Evolutionary conservation across 2,113 vertebrate genomes (phyloP), one percentile per base, ranked within the genome.

Genomic region (Balaenoptera acutorostrata): DNA sequence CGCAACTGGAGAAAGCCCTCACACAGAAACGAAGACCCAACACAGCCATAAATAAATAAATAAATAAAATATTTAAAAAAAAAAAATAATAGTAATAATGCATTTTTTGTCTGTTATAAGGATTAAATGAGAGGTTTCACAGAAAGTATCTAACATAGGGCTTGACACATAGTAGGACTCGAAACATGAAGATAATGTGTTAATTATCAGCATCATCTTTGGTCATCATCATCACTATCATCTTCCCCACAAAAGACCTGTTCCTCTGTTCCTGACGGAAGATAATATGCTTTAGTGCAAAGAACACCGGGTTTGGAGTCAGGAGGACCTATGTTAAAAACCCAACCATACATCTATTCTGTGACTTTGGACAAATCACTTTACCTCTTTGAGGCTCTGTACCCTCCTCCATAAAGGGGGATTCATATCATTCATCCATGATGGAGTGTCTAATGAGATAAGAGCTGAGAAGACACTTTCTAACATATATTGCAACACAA

Each of bases 351-450:
- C 3, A 83, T 8, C 3, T 20, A 7, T 44, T 41, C 8, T 69
- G 13, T 49, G 75, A 88, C 18, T n/a, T 44, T 21, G 41, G 17
- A 6, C 36, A 87, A n/a, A 63, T 23, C 29, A 36, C 6, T 18
- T 81, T 27, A 39, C n/a, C 31, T 13, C 27, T 85, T 57, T 64
- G 49, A 77, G 3, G 1, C 29, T 83, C n/a, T 6, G 5, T 20
- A 46, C 2, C 68, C 3, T 87, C 25, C 15, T 55, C 2, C 6
- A 86, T 15, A 33, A 91, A 94, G 84, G 4, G 29, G 4, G 10
- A 41, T 59, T 39, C 0, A 1, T n/a, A 23, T 39, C 3, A 75
- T 55, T 49, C 25, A 72, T 15, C 27, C 1, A 0, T 23, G 49
- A n/a, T 20, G 6, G 41, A 63, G 12, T 44, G 36, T 78, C 59